Evolutionary conservation across 2,113 vertebrate genomes (phyloP), one percentile per base, ranked within the genome.

Genomic region (Boleophthalmus pectinirostris): DNA sequence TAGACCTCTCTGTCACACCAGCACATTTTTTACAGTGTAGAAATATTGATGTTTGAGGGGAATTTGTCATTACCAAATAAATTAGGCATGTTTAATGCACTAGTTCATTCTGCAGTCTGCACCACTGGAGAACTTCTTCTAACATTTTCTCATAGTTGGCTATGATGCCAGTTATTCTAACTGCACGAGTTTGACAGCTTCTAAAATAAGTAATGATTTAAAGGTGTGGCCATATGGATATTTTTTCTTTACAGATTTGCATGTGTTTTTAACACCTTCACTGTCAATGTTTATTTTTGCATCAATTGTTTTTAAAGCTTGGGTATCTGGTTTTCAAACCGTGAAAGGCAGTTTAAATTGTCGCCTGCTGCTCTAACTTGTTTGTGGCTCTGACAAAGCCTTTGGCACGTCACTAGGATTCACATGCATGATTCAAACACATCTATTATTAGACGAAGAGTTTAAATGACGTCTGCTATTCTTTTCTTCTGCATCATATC

Each of bases 41-140:
- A 73, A 70, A 47, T 68, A 68, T 68, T 51, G 56, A 60, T 70
- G 57, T 75, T 53, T 7, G 6, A 14, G 54, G 23, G 25, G 49
- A 12, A 20, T 54, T 23, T 23, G 81, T 38, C 45, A 66, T 78
- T 77, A 73, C 74, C 82, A 83, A 81, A 84, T 87, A 77, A 87
- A 87, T 77, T 61, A 69, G 74, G 71, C 8, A 9, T 8, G 66
- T 75, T 80, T 74, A 81, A 88, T 76, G 78, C 79, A 69, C 46
- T 64, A 49, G 68, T 29, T 15, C 51, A 21, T 24, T 15, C 23
- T 53, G 66, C 43, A 72, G 66, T 60, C 38, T 43, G 38, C 38
- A 43, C 38, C 38, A 8, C 1, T 47, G 43, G 5, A 20, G 43
- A 43, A 12, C 16, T 61, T 24, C 11, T 15, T 58, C 13, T 25